Evolutionary conservation across 2,888 invertebrate genomes (phyloP), one percentile per base, ranked within the genome.

Genomic region (Scaptomyza cyrtandrae): DNA sequence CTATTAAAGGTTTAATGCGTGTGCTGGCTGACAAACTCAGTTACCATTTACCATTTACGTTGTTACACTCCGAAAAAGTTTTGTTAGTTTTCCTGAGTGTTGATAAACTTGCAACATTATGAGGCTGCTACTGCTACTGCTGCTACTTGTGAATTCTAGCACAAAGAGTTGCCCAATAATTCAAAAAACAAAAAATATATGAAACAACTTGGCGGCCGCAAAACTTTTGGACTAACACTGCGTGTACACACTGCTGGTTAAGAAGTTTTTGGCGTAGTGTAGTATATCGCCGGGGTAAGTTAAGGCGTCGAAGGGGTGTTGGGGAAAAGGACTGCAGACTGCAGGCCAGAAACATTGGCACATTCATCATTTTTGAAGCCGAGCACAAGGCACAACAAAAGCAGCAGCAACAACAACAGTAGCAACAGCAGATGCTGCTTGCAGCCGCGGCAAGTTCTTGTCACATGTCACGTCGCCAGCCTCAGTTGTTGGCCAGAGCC

Each of bases 391-490:
- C 75, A 70, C 52, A 66, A 41, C 56, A 66, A 37, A 57, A 49
- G 31, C 57, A 63, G 9, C 57, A 50, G 14, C 61, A 63, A 27
- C 37, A 53, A 14, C 31, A 57, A n/a, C 45, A 63, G 86, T 65
- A 78, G 80, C 86, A 24, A 33, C 76, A 72, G 68, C 83, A 79
- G 84, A 71, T 88, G 86, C 67, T 80, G 80, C 86, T 82, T 60
- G 62, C 78, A 66, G 70, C 65, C 86, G 82, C 79, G 82, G 87
- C 82, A 83, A 83, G 76, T 81, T 88, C 86, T 88, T 88, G 83
- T 88, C 84, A 85, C 80, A 83, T 88, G 84, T 85, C 84, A 85
- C 88, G 86, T 86, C 75, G 88, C 70, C 80, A 56, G 74, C 69
- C 56, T 55, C 74, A 44, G 54, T 43, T 55, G 24, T 10, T 50